Conservation (phyloP, 2,113 vertebrate species). For the Oryzias javanicus region DNA sequence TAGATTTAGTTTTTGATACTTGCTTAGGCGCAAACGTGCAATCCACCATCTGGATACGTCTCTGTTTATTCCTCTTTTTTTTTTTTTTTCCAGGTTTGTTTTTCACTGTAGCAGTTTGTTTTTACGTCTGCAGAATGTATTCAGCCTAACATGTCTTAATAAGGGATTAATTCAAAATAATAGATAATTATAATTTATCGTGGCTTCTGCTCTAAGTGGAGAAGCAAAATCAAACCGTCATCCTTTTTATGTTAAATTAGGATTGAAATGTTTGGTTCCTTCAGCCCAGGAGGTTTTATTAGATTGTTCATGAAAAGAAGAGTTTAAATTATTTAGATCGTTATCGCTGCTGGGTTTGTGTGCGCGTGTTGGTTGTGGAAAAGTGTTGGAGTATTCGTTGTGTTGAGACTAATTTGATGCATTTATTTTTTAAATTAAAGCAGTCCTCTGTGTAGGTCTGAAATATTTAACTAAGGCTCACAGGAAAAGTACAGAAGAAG, state of each 20-base stretch:
- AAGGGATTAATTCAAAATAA: constrained; percentile 54
- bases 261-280: constrained; percentile 55
- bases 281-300: constrained; percentile 48
- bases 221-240: constrained; percentile 29
- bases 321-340: constrained; percentile 28
- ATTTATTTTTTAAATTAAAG: constrained; percentile 2
- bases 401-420: constrained; percentile 13
- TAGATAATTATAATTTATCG: constrained; percentile 50
- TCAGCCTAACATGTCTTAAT: constrained; percentile 75
- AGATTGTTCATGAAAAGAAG: constrained; percentile 34
- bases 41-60: constrained; percentile 32
- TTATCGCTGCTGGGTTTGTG: constrained; percentile 23
- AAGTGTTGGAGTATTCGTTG: constrained; percentile 42
- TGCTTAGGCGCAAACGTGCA: constrained; percentile 53
- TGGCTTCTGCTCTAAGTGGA: constrained; percentile 41
- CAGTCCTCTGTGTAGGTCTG: constrained; percentile 14
- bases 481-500: constrained; percentile 19
- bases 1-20: constrained; percentile 55
- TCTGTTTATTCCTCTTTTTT: constrained; percentile 22
- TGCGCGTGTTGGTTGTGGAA: constrained; percentile 34
- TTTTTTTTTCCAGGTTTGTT: constrained; percentile 36
- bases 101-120: constrained; percentile 36
- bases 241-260: constrained; percentile 36
- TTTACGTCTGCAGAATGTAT: constrained; percentile 53
- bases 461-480: constrained; percentile 25